Conservation (phyloP, 2,888 invertebrate species). For the Tillus elongatus region DNA sequence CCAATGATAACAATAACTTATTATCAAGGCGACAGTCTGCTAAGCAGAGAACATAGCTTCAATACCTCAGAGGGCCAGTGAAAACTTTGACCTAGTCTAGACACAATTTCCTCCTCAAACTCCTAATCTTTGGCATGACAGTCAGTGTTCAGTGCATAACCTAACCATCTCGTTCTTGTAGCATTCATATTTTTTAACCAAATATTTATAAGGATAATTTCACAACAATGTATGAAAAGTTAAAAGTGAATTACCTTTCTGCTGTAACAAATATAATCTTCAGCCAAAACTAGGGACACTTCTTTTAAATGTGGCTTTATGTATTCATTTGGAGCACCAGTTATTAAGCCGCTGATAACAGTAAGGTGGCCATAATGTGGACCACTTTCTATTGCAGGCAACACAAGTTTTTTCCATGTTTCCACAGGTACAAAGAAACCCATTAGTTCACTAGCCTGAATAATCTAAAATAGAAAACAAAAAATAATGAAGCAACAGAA, state of each 20-base stretch:
- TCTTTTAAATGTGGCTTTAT: conserved; percentile 46
- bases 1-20: no score
- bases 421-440: conserved; percentile 66
- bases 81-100: no score
- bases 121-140: no score
- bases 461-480: conserved; percentile 44
- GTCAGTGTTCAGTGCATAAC: no score
- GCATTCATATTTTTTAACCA: no score
- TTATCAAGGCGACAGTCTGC: no score
- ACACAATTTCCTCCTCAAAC: no score
- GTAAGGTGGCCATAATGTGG: conserved; percentile 47
- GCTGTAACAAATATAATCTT: conserved; percentile 52
- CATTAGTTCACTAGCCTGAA: conserved; percentile 59
- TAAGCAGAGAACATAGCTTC: no score
- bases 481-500: conserved; percentile 18
- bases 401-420: conserved; percentile 59
- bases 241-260: conserved; percentile 49
- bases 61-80: no score
- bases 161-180: no score
- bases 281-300: conserved; percentile 50
- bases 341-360: conserved; percentile 53
- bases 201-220: no score
- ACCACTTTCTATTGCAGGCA: conserved; percentile 52
- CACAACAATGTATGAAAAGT: no score
- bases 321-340: conserved; percentile 46